Evolutionary conservation across 2,797 vertebrate genomes (phyloP).

Genomic region (Decapterus maruadsi): DNA sequence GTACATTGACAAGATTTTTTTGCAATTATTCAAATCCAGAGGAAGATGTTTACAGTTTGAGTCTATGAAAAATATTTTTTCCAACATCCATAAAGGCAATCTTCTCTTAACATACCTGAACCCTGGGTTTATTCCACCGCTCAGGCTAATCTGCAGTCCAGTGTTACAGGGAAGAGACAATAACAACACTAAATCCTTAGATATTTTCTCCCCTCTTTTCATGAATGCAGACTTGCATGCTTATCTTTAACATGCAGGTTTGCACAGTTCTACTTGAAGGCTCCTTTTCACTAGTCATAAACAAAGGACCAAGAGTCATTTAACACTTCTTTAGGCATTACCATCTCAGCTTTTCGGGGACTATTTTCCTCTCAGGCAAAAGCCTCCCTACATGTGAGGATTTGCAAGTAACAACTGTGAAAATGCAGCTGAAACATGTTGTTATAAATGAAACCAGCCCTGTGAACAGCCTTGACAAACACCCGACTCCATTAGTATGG

Average conservation of each 20-base stretch:
- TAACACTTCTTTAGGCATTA: constrained; percentile 71
- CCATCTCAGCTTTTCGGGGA: constrained; percentile 58
- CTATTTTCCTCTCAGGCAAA: constrained; percentile 52
- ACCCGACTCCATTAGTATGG: constrained; percentile 81
- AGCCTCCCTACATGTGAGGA: constrained; percentile 54
- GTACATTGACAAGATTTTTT: constrained; percentile 4
- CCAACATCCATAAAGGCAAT: constrained; percentile 36
- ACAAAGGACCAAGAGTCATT: constrained; percentile 72
- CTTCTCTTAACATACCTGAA: constrained; percentile 48
- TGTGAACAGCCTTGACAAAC: constrained; percentile 63
- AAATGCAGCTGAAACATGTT: constrained; percentile 71
- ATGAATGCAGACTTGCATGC: constrained; percentile 59
- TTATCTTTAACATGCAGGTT: constrained; percentile 80
- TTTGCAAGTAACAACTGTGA: constrained; percentile 75
- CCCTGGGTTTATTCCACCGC: constrained; percentile 35
- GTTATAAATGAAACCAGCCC: constrained; percentile 64
- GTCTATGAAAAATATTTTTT: constrained; percentile 1
- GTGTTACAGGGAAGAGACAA: constrained; percentile 55
- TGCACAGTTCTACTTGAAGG: constrained; percentile 62
- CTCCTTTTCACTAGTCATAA: constrained; percentile 56
- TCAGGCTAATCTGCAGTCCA: constrained; percentile 62
- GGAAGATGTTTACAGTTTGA: constrained; percentile 4
- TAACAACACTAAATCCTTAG: constrained; percentile 56
- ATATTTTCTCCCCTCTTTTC: constrained; percentile 50
- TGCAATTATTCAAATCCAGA: constrained; percentile 19